Percentiles rank a stretch among this genome's conserved stretches.
phyloP scores from a whole-genome alignment of 2,113 vertebrate species.

The Thermophis baileyi region DNA sequence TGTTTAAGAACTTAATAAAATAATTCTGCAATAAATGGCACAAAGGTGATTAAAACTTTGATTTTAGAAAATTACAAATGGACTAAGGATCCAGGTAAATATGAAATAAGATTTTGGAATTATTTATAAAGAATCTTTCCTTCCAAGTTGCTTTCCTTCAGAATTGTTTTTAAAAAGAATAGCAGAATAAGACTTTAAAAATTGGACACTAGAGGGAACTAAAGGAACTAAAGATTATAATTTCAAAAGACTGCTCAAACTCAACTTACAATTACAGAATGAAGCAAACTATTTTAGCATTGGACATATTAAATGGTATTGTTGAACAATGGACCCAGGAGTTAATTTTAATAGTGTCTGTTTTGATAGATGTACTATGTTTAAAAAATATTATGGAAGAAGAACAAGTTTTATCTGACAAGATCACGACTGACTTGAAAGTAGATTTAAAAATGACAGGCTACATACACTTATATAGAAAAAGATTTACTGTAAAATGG shows the following conservation, averaged over 20 bases:
- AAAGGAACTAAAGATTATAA: neutral
- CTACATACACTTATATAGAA: neutral
- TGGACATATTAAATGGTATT: neutral
- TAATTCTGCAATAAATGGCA: neutral
- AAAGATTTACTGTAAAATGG: neutral
- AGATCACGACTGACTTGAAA: neutral
- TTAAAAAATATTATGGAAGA: neutral
- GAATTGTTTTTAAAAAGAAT: neutral
- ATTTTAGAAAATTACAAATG: neutral
- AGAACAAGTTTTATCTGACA: neutral
- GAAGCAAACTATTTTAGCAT: neutral
- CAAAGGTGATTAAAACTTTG: neutral
- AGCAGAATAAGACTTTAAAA: neutral
- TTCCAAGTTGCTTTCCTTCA: neutral
- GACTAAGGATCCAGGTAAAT: neutral
- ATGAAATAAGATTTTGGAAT: neutral
- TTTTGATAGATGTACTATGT: neutral
- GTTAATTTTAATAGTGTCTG: neutral
- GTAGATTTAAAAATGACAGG: neutral
- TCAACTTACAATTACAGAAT: neutral
- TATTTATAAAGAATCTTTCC: neutral
- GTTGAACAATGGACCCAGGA: neutral
- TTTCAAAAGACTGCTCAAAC: neutral
- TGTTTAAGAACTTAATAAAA: neutral
- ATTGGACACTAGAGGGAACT: neutral